Percentiles rank a stretch among this genome's conserved stretches.
Conservation (phyloP, 2,797 vertebrate species). For the Chloroceryle inda region DNA sequence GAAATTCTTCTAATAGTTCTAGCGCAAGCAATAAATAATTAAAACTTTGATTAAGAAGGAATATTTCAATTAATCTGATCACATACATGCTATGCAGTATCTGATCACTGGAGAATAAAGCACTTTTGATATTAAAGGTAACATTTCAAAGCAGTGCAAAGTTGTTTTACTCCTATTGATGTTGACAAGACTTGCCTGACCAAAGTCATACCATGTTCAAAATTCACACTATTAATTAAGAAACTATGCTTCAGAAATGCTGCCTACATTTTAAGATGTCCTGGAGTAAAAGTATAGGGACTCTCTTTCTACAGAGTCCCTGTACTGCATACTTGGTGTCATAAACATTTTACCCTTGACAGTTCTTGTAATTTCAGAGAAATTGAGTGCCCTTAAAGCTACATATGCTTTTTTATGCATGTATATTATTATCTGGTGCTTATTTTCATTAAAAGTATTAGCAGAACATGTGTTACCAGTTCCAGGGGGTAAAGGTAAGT, state of each 20-base stretch:
- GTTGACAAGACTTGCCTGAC: conserved; percentile 25
- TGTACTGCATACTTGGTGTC: rapidly evolving
- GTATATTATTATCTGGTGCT: not conserved
- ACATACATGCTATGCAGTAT: not conserved
- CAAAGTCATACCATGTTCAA: conserved; percentile 8
- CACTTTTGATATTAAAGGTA: conserved; percentile 62
- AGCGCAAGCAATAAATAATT: not conserved
- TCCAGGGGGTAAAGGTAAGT: rapidly evolving
- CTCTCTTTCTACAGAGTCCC: not conserved
- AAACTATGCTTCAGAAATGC: not conserved
- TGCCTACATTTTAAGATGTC: not conserved
- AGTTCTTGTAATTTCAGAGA: not conserved
- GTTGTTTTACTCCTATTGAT: conserved; percentile 21
- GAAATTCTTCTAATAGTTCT: not conserved
- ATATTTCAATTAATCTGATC: conserved; percentile 7
- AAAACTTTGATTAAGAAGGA: conserved; percentile 35
- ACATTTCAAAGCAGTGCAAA: conserved; percentile 65
- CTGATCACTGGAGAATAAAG: conserved; percentile 18
- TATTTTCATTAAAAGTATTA: not conserved
- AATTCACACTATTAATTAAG: conserved; percentile 44
- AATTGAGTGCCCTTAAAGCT: not conserved
- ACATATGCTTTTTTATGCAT: not conserved
- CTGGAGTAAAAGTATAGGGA: not conserved
- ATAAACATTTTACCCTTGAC: not conserved
- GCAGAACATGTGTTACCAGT: not conserved